Evolutionary conservation across 2,797 vertebrate species (phyloP), one percentile per base, ranked within the genome.

Genomic region (Gambusia yucatana): DNA sequence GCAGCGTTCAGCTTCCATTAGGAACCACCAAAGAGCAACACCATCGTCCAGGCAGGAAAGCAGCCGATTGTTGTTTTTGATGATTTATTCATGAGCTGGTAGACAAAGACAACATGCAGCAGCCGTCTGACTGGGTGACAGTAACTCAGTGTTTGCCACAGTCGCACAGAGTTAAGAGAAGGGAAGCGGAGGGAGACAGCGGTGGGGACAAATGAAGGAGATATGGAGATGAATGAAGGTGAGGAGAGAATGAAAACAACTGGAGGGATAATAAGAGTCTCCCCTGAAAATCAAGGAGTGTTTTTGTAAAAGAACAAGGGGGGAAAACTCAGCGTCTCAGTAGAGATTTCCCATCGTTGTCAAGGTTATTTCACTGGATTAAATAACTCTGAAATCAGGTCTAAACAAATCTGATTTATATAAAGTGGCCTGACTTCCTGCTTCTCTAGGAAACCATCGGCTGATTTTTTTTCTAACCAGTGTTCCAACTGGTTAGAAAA

Each of bases 51-150:
- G 76, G 80, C 84, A 86, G 89, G 81, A 82, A 81, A 81, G 78
- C 85, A 81, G 80, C 78, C 83, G 84, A 89, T 91, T 88, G 89
- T 91, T 93, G 86, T 75, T 90, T 91, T 91, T 93, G 92, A 93
- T 94, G 89, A 94, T 94, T 94, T 94, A 94, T 94, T 94, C 92
- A 94, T 94, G 89, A 78, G 46, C 86, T 89, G 82, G 85, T 87
- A 88, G 85, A 82, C 87, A 92, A 87, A 92, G 85, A 92, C 90
- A 90, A 91, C 89, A 92, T 73, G 80, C 55, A 75, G 46, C 83
- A 72, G 77, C 77, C 55, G 85, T 67, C 36, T 41, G 8, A 67
- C 36, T 25, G 20, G 36, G 63, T 67, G 63, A 69, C 22, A 69
- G 25, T 84, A 81, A 86, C 88, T 91, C 88, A 85, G 85, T 86